Evolutionary conservation across 2,888 invertebrate genomes (phyloP), one percentile per base, ranked within the genome.

Genomic region (Mechanitis mazaeus): DNA sequence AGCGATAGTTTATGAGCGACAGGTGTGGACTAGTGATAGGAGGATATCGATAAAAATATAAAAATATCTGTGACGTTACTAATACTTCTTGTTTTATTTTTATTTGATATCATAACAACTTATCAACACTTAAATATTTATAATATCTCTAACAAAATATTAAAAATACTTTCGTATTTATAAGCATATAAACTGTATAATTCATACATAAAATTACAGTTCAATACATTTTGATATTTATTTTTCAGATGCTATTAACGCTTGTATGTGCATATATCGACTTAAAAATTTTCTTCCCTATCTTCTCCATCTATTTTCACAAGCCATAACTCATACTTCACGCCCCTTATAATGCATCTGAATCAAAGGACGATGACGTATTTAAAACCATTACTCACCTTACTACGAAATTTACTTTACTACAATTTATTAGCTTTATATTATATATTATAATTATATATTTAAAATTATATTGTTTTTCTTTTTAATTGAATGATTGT

Each of bases 321-420:
- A 61, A 65, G 64, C 67, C 66, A 75, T 81, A 81, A 79, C 71
- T 82, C 80, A 80, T 71, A 69, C 65, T 61, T 65, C 65, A 55
- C 71, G 69, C 68, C 71, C 72, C 76, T 80, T 78, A 81, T 81
- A 83, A 79, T 77, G 78, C 74, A 72, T 72, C 72, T 65, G 75
- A 79, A 81, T 83, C 81, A 83, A 83, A 83, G 81, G 66, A 72
- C 78, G 84, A 82, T 77, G 83, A 83, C 83, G 80, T 77, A 82
- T 83, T 81, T 80, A 83, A 76, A 72, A 74, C 74, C 75, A 79
- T 81, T 78, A 80, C 74, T 81, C 79, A 78, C 72, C 61, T 67
- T 65, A 64, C 68, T 64, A 68, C 61, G 67, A 61, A 68, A 68
- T 71, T 66, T 68, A 69, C 66, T 60, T 28, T 12, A 61, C 45